Evolutionary conservation across 2,113 vertebrate genomes (phyloP), one percentile per base, ranked within the genome.

Genomic region (Nyctibius bracteatus): DNA sequence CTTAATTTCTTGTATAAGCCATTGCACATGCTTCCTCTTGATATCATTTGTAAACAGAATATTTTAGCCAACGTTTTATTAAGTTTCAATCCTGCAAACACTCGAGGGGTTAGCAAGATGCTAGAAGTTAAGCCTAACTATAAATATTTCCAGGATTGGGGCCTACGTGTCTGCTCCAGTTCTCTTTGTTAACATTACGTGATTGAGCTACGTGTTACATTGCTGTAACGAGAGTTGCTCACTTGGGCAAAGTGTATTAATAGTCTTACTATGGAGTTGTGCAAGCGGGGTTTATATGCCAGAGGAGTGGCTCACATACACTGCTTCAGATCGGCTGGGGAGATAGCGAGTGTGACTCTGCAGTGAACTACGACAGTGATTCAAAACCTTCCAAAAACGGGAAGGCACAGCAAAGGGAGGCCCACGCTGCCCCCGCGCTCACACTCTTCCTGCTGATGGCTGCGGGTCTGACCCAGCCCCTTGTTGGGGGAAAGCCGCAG

Each of bases 121-220:
- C 90, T 86, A 62, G 77, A 79, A 94, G 67, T 72, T 78, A 87
- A 94, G 65, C 44, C 90, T 91, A 57, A 58, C 77, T 31, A 44
- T 94, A 96, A 94, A 91, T 94, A 81, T 54, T 89, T 68, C 92
- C 82, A 88, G 80, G n/a, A 81, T 4, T 10, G 35, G 67, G 79
- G 63, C 33, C 72, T 74, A 67, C 2, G 4, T 84, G 82, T 72
- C 86, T 81, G 68, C 80, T 84, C 61, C 47, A 54, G 85, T 37
- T 61, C 55, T 37, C 61, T 78, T 17, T 78, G 65, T 68, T 52
- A 90, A 85, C 27, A 35, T 88, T 84, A 59, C 13, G 49, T 23
- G 74, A 27, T 33, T 15, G 51, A 68, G 66, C 84, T 89, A 57
- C 2, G 2, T 43, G 82, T 78, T 81, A 62, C 75, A 54, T 16